A percentile compares a stretch with the other conserved stretches of the same genome.
Conservation (phyloP, 2,888 invertebrate species). For the Baccha elongata region DNA sequence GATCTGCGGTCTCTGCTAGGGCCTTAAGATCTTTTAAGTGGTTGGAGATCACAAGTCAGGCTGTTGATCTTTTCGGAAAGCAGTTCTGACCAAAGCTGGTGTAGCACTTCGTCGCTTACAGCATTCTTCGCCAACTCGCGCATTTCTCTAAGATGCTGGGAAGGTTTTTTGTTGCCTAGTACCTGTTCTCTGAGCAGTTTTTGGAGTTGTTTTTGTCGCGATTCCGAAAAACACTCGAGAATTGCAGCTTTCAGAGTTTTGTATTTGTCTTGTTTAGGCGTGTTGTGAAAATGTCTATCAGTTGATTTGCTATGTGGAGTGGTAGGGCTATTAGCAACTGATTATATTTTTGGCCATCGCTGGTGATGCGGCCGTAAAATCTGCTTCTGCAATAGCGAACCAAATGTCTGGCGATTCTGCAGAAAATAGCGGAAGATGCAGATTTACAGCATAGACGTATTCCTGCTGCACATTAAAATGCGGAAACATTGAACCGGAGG, state of each 20-base stretch:
- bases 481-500: too few relatives aligned
- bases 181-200: background rate
- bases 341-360: constrained; percentile 6
- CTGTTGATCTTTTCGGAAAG: background rate
- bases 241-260: constrained; percentile 3
- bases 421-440: constrained; percentile 15
- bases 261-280: constrained; percentile 7
- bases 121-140: too few relatives aligned
- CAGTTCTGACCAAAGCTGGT: too few relatives aligned
- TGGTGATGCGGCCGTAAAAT: constrained; percentile 13
- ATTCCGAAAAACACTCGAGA: too few relatives aligned
- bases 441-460: constrained; percentile 8
- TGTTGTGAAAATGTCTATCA: background rate
- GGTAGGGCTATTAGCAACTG: constrained; percentile 7
- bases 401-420: constrained; percentile 15
- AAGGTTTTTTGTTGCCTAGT: too few relatives aligned
- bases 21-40: too few relatives aligned
- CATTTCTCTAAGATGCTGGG: background rate
- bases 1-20: too few relatives aligned
- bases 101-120: too few relatives aligned
- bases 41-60: too few relatives aligned
- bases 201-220: constrained; percentile 3
- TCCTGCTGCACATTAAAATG: too few relatives aligned
- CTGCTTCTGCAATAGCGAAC: constrained; percentile 21
- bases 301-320: too few relatives aligned